These are phyloP conservation scores for Malachius bipustulatus DNA, from an alignment of 2,888 invertebrate genomes.

Conservation along the genomic window DNA sequence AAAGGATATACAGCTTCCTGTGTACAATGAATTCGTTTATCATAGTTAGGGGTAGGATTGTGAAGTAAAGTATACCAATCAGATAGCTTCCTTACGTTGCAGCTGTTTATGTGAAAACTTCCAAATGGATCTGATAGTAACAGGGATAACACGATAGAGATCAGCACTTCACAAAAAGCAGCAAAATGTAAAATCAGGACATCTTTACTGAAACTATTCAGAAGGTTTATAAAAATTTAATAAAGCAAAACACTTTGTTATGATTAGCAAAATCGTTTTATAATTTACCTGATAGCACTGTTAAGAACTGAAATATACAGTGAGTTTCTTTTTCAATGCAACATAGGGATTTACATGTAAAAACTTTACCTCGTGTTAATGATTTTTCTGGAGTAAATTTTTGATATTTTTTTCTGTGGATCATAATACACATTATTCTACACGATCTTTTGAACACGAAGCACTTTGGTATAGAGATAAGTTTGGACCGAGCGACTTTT, in stretches of 20 bases:
- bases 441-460: no score
- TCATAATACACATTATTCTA: no score
- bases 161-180: conserved; percentile 67
- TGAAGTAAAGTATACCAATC: conserved; percentile 96
- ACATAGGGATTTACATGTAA: no score
- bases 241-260: background rate
- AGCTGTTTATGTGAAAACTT: conserved; percentile 60
- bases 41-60: conserved; percentile 90
- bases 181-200: conserved; percentile 67
- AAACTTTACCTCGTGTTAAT: no score
- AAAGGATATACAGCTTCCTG: conserved; percentile 97
- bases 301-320: no score
- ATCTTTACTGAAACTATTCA: conserved; percentile 54
- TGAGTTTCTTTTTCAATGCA: no score
- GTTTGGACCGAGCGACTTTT: no score
- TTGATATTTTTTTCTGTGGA: no score
- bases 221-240: background rate
- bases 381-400: no score
- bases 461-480: no score
- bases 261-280: no score
- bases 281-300: no score
- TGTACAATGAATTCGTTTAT: conserved; percentile 79
- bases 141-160: conserved; percentile 66
- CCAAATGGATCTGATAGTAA: conserved; percentile 76
- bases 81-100: conserved; percentile 65